phyloP scores from a whole-genome alignment of 2,113 vertebrate species.

The Saguinus imperator region DNA sequence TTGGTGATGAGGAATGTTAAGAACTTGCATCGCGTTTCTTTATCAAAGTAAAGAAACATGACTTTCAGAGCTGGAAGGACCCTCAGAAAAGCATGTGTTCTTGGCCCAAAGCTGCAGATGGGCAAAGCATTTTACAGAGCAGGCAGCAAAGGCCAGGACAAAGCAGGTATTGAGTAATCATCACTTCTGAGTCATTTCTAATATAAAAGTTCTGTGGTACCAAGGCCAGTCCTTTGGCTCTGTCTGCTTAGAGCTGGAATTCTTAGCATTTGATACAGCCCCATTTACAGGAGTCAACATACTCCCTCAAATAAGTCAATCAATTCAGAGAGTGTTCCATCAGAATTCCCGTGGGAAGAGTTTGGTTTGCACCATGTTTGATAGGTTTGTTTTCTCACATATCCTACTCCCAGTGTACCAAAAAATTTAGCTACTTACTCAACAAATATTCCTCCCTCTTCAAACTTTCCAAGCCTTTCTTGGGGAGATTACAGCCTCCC shows the following conservation, averaged over 20 bases:
- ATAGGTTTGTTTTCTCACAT: not conserved
- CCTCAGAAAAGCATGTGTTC: not conserved
- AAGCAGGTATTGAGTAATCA: not conserved
- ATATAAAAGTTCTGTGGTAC: not conserved
- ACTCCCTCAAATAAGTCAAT: not conserved
- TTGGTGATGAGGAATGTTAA: not conserved
- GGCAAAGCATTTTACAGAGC: not conserved
- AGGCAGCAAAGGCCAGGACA: not conserved
- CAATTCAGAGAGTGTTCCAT: not conserved
- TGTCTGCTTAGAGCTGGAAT: not conserved
- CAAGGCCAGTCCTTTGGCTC: not conserved
- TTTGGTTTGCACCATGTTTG: not conserved
- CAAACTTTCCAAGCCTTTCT: not conserved
- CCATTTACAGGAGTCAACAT: not conserved
- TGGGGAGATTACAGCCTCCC: accelerated
- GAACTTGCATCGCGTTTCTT: not conserved
- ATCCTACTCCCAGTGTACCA: not conserved
- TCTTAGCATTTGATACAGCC: not conserved
- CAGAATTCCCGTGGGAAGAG: not conserved
- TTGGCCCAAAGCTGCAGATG: not conserved
- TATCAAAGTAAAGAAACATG: not conserved
- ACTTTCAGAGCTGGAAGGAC: not conserved
- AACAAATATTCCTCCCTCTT: not conserved
- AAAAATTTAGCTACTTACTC: not conserved
- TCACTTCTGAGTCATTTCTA: not conserved